These are phyloP conservation scores for Lasiommata megera DNA, from an alignment of 2,888 invertebrate genomes.

Conservation along the genomic window DNA sequence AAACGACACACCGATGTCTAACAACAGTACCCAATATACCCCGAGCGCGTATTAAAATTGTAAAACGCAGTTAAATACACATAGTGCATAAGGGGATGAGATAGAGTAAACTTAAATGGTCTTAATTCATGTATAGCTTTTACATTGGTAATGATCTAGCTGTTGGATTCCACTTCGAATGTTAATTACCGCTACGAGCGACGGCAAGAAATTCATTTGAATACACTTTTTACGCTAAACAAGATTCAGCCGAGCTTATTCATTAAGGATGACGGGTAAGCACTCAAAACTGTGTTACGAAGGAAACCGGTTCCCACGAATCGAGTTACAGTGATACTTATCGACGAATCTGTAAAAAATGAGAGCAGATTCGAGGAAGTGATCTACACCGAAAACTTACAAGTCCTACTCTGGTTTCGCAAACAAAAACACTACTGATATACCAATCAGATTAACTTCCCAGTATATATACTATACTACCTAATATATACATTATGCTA, in stretches of 20 bases:
- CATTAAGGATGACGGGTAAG: background rate
- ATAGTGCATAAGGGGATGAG: too few species aligned
- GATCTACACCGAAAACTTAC: background rate
- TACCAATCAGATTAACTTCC: too few species aligned
- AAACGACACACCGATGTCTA: too few species aligned
- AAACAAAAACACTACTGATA: background rate
- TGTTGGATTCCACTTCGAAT: background rate
- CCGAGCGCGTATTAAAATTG: too few species aligned
- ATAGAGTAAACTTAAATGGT: background rate
- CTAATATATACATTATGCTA: too few species aligned
- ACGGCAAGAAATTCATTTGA: background rate
- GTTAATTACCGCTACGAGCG: background rate
- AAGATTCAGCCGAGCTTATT: constrained; percentile 1
- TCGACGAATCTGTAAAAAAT: constrained; percentile 9
- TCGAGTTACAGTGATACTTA: background rate
- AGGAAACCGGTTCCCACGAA: background rate
- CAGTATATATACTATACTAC: too few species aligned
- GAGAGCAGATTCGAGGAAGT: constrained; percentile 10
- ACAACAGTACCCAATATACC: too few species aligned
- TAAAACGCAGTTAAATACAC: too few species aligned
- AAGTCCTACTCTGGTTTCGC: background rate
- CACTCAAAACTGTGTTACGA: background rate
- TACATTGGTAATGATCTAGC: background rate
- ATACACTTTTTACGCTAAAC: background rate
- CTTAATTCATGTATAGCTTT: background rate